Evolutionary conservation across 2,113 vertebrate species (phyloP).

Genomic region (Columba livia): DNA sequence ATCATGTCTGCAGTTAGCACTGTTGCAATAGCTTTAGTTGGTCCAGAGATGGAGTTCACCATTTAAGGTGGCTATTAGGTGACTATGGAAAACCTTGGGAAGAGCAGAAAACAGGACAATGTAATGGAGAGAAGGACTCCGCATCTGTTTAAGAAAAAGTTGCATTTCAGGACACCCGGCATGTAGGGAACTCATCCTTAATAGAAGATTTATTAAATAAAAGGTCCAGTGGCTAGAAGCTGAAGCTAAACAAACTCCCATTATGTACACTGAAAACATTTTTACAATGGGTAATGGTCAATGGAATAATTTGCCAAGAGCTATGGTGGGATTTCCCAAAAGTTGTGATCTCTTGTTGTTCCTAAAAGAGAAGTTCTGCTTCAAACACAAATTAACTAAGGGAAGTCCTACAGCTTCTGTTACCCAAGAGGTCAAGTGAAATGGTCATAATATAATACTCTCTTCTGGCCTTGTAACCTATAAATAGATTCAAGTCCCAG

Average conservation of each 20-base stretch:
- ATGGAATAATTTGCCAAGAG: not conserved
- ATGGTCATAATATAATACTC: not conserved
- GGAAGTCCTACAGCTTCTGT: not conserved
- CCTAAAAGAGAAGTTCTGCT: not conserved
- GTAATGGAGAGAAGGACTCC: not conserved
- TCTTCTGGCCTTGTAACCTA: slow-evolving; percentile 5
- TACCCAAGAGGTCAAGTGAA: fast-evolving
- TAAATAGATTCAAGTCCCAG: not conserved
- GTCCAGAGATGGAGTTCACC: not conserved
- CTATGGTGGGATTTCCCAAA: not conserved
- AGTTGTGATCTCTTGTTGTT: not conserved
- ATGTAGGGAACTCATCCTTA: not conserved
- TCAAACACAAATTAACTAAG: not conserved
- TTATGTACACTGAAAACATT: not conserved
- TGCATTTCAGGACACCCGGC: not conserved
- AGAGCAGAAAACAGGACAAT: not conserved
- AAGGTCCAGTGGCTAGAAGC: not conserved
- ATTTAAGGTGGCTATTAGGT: not conserved
- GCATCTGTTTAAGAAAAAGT: not conserved
- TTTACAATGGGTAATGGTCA: not conserved
- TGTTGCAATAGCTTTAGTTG: not conserved
- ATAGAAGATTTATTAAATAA: not conserved
- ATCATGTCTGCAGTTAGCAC: not conserved
- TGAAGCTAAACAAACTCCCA: not conserved
- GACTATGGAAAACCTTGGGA: not conserved